Conservation (phyloP, 2,888 invertebrate genomes). For the Drosophila mulleri region DNA sequence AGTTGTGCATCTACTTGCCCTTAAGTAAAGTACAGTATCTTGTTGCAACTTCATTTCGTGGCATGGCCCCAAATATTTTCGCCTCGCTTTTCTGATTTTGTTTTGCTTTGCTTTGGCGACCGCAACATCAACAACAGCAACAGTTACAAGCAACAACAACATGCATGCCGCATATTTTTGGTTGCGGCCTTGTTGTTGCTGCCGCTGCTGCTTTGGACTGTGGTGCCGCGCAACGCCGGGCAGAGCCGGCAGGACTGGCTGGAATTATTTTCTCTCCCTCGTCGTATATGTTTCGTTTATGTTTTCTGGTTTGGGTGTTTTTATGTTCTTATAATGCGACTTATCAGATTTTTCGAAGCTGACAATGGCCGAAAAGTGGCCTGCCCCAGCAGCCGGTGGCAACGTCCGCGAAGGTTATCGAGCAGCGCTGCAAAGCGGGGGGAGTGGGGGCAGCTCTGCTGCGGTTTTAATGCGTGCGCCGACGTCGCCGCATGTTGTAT, state of each 20-base stretch:
- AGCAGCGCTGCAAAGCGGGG: neutral
- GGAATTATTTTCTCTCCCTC: conserved; percentile 75
- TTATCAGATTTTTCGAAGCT: conserved; percentile 79
- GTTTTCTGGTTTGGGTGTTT: conserved; percentile 77
- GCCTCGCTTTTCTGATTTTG: conserved; percentile 42
- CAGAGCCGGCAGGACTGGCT: conserved; percentile 27
- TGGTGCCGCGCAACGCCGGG: conserved; percentile 16
- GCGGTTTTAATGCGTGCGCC: conserved; percentile 68
- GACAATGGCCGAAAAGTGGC: conserved; percentile 79
- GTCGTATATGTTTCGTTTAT: conserved; percentile 65
- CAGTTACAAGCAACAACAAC: conserved; percentile 50
- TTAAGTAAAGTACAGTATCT: conserved; percentile 82
- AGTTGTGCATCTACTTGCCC: conserved; percentile 81
- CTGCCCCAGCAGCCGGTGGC: conserved; percentile 57
- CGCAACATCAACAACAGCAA: conserved; percentile 48
- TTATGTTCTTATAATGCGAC: conserved; percentile 82
- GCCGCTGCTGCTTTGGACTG: conserved; percentile 47
- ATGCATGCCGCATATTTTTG: conserved; percentile 76
- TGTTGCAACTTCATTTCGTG: conserved; percentile 80
- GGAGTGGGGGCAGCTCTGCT: conserved; percentile 38
- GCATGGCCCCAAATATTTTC: conserved; percentile 78
- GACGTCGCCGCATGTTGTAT: conserved; percentile 51
- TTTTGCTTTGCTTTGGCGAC: conserved; percentile 49
- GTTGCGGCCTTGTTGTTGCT: conserved; percentile 66
- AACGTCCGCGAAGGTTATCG: conserved; percentile 68